phyloP scores from a whole-genome alignment of 2,888 invertebrate genomes.

The Eugnorisma glareosa region DNA sequence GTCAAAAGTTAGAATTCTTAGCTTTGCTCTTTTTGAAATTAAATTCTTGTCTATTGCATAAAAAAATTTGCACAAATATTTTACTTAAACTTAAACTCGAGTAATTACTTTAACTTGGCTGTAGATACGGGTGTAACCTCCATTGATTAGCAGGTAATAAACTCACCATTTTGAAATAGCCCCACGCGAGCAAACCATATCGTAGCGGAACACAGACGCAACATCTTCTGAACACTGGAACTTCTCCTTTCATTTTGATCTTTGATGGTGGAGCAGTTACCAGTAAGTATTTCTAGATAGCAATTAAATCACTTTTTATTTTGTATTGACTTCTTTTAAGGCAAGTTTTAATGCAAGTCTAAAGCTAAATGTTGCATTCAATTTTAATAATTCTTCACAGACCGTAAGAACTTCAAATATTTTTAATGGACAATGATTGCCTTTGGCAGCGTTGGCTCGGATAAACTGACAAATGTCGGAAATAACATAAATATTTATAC shows the following conservation, averaged over 20 bases:
- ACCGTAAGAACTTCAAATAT: background rate
- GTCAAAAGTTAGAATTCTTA: background rate
- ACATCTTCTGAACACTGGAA: constrained; percentile 75
- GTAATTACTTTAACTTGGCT: background rate
- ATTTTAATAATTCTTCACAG: background rate
- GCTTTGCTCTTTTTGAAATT: background rate
- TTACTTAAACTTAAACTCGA: background rate
- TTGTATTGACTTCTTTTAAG: background rate
- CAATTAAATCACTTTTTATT: background rate
- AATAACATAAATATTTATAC: constrained; percentile 10
- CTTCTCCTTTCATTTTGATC: constrained; percentile 33
- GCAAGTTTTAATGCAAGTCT: background rate
- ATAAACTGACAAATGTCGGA: constrained; percentile 26
- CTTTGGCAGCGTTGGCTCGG: background rate
- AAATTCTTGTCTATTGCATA: background rate
- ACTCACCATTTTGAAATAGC: constrained; percentile 72
- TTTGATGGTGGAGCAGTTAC: background rate
- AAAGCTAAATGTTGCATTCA: background rate
- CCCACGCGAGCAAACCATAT: constrained; percentile 76
- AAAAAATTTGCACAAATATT: background rate
- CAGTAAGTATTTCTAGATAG: background rate
- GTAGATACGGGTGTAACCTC: background rate
- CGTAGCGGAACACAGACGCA: constrained; percentile 77
- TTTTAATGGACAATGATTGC: background rate
- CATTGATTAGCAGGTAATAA: background rate